A percentile compares a stretch with the other conserved stretches of the same genome.
Conservation (phyloP, 2,113 vertebrate species). For the Pavo muticus region DNA sequence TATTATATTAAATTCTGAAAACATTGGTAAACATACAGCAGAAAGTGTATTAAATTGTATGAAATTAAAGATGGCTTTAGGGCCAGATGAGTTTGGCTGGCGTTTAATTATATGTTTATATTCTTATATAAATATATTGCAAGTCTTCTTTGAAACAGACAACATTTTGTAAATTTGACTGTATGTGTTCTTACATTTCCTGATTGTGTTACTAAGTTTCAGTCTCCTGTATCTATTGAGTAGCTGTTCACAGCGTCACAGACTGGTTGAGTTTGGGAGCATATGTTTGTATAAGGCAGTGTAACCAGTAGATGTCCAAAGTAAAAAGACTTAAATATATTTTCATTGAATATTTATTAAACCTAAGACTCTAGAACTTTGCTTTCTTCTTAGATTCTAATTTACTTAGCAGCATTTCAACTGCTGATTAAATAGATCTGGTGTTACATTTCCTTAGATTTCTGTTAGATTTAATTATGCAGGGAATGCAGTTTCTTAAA, state of each 20-base stretch:
- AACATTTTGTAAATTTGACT: slow-evolving; percentile 12
- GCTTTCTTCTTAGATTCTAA: not conserved
- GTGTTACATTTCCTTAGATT: not conserved
- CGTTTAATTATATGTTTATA: slow-evolving; percentile 52
- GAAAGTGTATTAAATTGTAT: slow-evolving; percentile 16
- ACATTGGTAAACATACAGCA: slow-evolving; percentile 8
- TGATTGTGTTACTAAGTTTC: not conserved
- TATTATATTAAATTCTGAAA: slow-evolving; percentile 54
- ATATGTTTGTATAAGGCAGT: not conserved
- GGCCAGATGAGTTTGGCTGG: slow-evolving; percentile 30
- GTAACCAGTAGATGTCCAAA: not conserved
- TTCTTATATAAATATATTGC: slow-evolving; percentile 34
- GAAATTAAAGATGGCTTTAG: slow-evolving; percentile 42
- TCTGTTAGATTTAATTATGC: slow-evolving; percentile 52
- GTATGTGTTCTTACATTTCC: not conserved
- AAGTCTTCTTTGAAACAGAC: not conserved
- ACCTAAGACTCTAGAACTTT: not conserved
- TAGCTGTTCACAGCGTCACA: not conserved
- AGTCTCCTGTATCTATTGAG: not conserved
- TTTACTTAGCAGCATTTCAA: slow-evolving; percentile 25
- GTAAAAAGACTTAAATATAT: not conserved
- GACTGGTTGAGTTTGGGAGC: not conserved
- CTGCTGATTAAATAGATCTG: slow-evolving; percentile 2
- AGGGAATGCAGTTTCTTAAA: not conserved
- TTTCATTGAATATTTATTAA: not conserved